Base-by-base conservation (phyloP, 2,888 invertebrate species). In the Coleophora deauratella region DNA sequence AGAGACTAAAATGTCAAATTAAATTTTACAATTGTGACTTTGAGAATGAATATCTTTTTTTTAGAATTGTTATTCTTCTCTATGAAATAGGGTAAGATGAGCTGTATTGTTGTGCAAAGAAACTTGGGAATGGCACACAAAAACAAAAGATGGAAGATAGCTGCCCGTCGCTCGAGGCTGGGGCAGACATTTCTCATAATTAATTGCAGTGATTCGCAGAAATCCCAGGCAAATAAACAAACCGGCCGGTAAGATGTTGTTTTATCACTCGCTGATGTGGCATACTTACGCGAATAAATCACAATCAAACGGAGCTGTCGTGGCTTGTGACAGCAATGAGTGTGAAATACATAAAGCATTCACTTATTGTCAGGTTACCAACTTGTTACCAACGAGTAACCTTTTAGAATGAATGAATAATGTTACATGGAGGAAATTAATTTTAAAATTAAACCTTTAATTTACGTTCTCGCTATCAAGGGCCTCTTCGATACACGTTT, bases 171-270 rank as follows among this genome's bases (percentile, higher is more conserved):
- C 52, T 49, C 51, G 50, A 45, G 40, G 46, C 51, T 42, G 57
- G 55, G 55, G 58, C 21, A 58, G 59, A 64, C 72, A 66, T 72
- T 61, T 63, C 61, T 68, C 67, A 72, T 77, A 78, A 82, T 81
- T 82, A 81, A 84, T 84, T 81, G 72, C 69, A 57, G 59, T 61
- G 64, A 59, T 81, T 81, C 80, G 69, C 66, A 72, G 80, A 81
- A 79, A 75, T 72, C 66, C 62, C 61, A 58, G 56, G 60, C 66
- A 70, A 67, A 73, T 66, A 72, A 69, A 68, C 58, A 61, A 55
- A 63, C 62, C 59, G 62, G 54, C 55, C 63, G 58, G 55, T 64
- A 65, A 72, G 66, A 69, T 63, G 67, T 60, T 59, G 56, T 70
- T 76, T 78, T 76, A 81, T 79, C 78, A 70, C 72, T 66, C 55